Evolutionary conservation across 1,140 invertebrate genomes (phyloP), one percentile per base, ranked within the genome.

Genomic region (Bombus terrestris): DNA sequence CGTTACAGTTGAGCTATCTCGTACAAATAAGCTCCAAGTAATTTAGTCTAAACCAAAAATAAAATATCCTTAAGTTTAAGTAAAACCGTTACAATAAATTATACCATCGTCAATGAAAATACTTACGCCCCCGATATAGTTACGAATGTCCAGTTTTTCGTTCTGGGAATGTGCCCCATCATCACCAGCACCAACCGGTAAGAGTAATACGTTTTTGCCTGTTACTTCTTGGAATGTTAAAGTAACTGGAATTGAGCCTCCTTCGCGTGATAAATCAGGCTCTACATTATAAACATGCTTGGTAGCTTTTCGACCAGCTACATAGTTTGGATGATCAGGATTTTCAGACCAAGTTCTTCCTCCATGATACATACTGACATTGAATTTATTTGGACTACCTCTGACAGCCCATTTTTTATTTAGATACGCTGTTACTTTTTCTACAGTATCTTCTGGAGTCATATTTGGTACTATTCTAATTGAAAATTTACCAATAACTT

Each of bases 81-180:
- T 47, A 59, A 47, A 47, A 62, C 18, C 64, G 62, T 85, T 47
- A 15, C 35, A 22, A 72, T 37, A 18, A 39, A 59, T 39, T 64
- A 53, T 66, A 71, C 37, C 72, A 3, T 39, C 25, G 18, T n/a
- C 43, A 32, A 47, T 43, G 84, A 59, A 81, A 72, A 78, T 89
- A 96, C 97, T 97, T 96, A 99, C 98, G 86, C 99, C 99, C 95
- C 98, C 97, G 90, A 99, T 98, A 92, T 99, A 99, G 95, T 99
- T 99, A 76, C 96, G 96, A 81, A 98, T 95, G 95, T 99, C 97
- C 88, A 99, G 96, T 95, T 99, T 99, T 95, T 99, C 99, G 96
- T 99, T 99, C 95, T 99, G 99, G 2, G 98, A 99, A 96, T 99
- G 99, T 83, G 99, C 99, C 86, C 99, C 99, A 96, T 99, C 99